These are phyloP conservation scores for Tetramorium simillimum DNA, from an alignment of 1,140 invertebrate species.

Conservation along the genomic window DNA sequence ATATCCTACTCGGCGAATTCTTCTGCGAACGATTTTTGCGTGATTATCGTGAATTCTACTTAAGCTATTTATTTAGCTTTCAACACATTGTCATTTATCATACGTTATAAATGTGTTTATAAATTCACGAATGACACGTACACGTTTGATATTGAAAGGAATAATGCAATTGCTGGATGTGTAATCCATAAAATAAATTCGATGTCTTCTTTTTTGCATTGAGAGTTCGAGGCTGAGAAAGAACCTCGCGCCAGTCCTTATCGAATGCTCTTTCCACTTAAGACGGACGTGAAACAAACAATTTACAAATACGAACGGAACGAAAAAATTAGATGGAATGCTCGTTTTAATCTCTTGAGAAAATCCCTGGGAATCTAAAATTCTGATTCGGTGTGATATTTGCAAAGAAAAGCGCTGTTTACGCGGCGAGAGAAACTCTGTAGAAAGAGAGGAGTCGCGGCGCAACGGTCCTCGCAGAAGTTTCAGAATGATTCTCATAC, in stretches of 20 bases:
- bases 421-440: slow-evolving; percentile 17
- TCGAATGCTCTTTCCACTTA: neutral
- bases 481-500: slow-evolving; percentile 49
- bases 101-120: neutral
- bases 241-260: neutral
- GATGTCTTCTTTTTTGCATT: neutral
- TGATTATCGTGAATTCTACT: slow-evolving; percentile 10
- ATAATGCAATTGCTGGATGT: neutral
- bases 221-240: neutral
- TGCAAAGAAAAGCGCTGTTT: slow-evolving; percentile 31
- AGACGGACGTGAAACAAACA: neutral
- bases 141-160: neutral
- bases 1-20: slow-evolving; percentile 17
- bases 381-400: slow-evolving; percentile 31
- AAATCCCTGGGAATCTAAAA: slow-evolving; percentile 36
- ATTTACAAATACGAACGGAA: neutral
- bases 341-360: slow-evolving; percentile 35
- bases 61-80: slow-evolving; percentile 8
- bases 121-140: slow-evolving; percentile 10
- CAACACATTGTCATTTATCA: slow-evolving; percentile 1
- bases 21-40: slow-evolving; percentile 18
- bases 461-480: slow-evolving; percentile 27
- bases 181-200: neutral
- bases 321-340: neutral
- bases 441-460: slow-evolving; percentile 39